Evolutionary conservation across 2,797 vertebrate genomes (phyloP).

Genomic region (Spheniscus humboldti): DNA sequence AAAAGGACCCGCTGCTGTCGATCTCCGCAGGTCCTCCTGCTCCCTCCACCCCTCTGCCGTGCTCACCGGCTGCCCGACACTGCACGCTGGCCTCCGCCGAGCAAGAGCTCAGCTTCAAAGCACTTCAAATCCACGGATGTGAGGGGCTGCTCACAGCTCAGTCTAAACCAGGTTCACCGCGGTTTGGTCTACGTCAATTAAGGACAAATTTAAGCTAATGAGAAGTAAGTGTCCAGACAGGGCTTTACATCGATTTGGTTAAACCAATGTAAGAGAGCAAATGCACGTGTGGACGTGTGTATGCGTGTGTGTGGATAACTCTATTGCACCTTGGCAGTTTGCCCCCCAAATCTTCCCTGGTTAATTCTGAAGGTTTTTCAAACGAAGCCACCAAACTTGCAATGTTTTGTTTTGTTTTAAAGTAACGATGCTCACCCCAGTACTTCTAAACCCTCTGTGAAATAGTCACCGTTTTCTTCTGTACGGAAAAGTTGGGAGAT

Average conservation of each 20-base stretch:
- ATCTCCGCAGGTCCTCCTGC: neutral
- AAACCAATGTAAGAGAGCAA: neutral
- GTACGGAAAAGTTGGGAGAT: constrained; percentile 65
- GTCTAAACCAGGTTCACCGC: neutral
- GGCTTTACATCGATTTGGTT: constrained; percentile 28
- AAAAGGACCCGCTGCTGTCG: rapidly evolving
- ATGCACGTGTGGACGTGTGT: neutral
- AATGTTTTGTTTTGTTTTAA: neutral
- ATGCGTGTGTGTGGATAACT: rapidly evolving
- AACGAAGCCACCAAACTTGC: neutral
- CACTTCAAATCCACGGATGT: rapidly evolving
- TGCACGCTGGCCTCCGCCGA: rapidly evolving
- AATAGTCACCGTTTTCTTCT: constrained; percentile 43
- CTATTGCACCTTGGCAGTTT: neutral
- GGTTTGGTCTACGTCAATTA: neutral
- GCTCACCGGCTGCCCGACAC: rapidly evolving
- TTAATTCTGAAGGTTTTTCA: neutral
- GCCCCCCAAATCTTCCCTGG: neutral
- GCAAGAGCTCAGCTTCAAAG: neutral
- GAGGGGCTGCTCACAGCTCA: neutral
- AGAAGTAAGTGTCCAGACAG: constrained; percentile 14
- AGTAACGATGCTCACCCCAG: neutral
- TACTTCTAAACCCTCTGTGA: constrained; percentile 11
- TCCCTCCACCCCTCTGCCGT: neutral
- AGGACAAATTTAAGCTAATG: constrained; percentile 29